Evolutionary conservation across 1,140 invertebrate genomes (phyloP), one percentile per base, ranked within the genome.

Genomic region (Brachionus sp.): DNA sequence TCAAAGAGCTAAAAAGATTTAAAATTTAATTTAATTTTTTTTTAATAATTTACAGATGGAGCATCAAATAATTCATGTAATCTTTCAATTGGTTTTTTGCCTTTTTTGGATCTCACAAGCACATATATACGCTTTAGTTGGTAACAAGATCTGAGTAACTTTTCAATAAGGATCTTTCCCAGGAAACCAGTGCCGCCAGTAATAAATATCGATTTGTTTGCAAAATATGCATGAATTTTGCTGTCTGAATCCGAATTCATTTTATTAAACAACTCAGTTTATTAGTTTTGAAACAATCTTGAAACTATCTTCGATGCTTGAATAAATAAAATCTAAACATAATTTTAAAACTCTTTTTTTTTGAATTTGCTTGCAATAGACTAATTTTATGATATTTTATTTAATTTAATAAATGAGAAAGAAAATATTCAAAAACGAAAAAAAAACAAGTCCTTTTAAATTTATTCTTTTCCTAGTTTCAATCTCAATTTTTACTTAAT

Each of bases 91-190:
- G 53, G 46, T 16, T 37, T 16, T 78, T 82, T 57, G 35, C 62
- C 62, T 68, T 53, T 83, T 39, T 84, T 83, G 9, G 25, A 6
- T 50, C 84, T 25, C 6, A 84, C 75, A 7, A 84, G 57, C 44
- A 84, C 70, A 77, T 83, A 84, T n/a, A 84, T 83, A 42, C 39
- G 42, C 42, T 84, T 50, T 12, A 84, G 37, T 12, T 73, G 42
- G 12, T 23, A 39, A 75, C 84, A 84, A 10, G 78, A 83, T 66
- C 84, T 39, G 7, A 84, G 53, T 12, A 84, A 37, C 57, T 84
- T 84, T 75, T 84, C 84, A 23, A 84, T 37, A n/a, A 83, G 19
- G n/a, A 80, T 70, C 73, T 84, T 84, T 19, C 84, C 84, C 12
- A 84, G 29, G 50, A 77, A 84, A 9, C 84, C 84, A 29, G 84